phyloP scores from a whole-genome alignment of 2,797 vertebrate genomes.

The Sebastes hubbsi region DNA sequence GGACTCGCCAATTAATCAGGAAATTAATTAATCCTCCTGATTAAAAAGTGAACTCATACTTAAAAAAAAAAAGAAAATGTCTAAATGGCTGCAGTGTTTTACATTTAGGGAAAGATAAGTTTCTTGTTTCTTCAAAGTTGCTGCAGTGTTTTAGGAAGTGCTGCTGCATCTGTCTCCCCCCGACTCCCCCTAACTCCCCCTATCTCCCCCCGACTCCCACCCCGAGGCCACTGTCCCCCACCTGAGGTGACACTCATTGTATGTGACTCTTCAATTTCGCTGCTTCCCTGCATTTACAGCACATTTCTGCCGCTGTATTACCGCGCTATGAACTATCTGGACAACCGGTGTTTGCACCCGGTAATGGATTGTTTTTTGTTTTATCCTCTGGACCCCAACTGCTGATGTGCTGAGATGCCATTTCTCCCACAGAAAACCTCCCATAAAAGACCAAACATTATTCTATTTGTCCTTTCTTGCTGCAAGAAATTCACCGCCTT shows the following conservation, averaged over 20 bases:
- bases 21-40: not conserved
- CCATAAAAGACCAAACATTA: conserved; percentile 63
- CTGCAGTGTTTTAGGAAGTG: conserved; percentile 36
- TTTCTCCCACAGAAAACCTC: conserved; percentile 32
- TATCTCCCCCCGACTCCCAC: not conserved
- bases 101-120: not conserved
- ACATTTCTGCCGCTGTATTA: conserved; percentile 78
- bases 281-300: conserved; percentile 83
- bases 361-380: conserved; percentile 78
- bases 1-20: not conserved
- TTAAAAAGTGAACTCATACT: not conserved
- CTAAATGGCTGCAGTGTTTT: not conserved
- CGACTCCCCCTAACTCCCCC: not conserved
- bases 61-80: too few relatives aligned
- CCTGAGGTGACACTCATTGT: conserved; percentile 78
- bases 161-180: conserved; percentile 31
- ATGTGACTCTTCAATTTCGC: conserved; percentile 85
- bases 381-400: conserved; percentile 29
- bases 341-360: conserved; percentile 75
- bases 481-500: conserved; percentile 27
- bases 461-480: conserved; percentile 65
- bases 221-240: conserved; percentile 49
- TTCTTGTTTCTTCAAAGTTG: conserved; percentile 43
- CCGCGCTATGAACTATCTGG: conserved; percentile 73
- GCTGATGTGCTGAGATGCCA: conserved; percentile 61